Evolutionary conservation across 2,888 invertebrate genomes (phyloP).

Genomic region (Gerosis bhagava): DNA sequence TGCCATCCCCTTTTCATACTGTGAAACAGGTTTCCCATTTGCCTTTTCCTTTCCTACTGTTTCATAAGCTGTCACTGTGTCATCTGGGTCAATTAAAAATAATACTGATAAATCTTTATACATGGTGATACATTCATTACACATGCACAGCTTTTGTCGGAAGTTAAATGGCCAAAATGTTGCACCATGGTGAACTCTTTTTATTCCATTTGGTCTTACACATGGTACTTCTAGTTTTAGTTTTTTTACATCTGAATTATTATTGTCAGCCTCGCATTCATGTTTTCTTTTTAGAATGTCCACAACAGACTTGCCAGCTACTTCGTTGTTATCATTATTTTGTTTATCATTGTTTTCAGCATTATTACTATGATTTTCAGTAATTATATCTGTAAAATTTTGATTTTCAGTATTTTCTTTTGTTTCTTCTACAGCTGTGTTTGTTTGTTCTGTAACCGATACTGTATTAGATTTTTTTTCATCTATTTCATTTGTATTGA

Average conservation of each 20-base stretch:
- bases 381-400: constrained; percentile 10
- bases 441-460: neutral
- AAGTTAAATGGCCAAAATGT: constrained; percentile 90
- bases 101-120: constrained; percentile 87
- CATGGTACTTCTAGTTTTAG: constrained; percentile 51
- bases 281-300: constrained; percentile 57
- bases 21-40: constrained; percentile 70
- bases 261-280: constrained; percentile 42
- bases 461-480: constrained; percentile 11
- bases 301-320: no score
- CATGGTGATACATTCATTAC: constrained; percentile 85
- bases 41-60: constrained; percentile 86
- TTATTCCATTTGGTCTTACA: constrained; percentile 53
- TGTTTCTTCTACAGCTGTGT: no score
- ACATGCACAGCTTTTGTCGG: constrained; percentile 89
- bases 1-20: constrained; percentile 89
- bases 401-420: no score
- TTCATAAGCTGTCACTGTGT: constrained; percentile 92
- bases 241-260: constrained; percentile 48
- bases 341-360: constrained; percentile 18
- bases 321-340: constrained; percentile 8
- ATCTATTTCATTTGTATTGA: neutral
- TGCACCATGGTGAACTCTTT: constrained; percentile 75
- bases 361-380: constrained; percentile 16
- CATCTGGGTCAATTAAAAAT: constrained; percentile 90